Base-by-base conservation (phyloP, 2,797 vertebrate genomes). In the Pseudomugil tenellus region DNA sequence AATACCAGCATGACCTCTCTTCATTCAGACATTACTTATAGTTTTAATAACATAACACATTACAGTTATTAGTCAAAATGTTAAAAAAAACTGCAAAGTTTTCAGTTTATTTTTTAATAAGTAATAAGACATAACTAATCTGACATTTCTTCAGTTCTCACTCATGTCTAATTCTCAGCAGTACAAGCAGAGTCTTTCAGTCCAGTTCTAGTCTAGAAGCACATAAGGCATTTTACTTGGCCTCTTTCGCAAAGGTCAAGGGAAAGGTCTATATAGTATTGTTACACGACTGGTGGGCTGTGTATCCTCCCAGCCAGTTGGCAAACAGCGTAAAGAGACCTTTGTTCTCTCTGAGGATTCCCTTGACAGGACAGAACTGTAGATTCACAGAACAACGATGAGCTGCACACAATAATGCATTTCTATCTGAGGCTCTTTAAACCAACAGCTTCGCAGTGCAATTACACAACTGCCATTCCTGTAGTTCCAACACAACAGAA, bases 221-320 rank as follows among this genome's bases (percentile, higher is more conserved):
- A 53, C 67, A 59, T 61, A 1, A 55, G 39, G 55, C 57, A 63
- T 72, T 80, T 77, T 49, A 32, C 59, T 78, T 72, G 54, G 73
- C 67, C 52, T 79, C 34, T 84, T 65, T 69, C 74, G 37, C 56
- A 5, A 57, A 85, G 87, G 89, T 91, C 87, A 72, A 92, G 89
- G 80, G 89, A 91, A 91, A 90, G 87, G 90, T 81, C 87, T 41
- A 29, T 66, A 79, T 74, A 77, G 80, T 90, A 74, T 85, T 88
- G 83, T 88, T 90, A 81, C 86, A 70, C 67, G 7, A 58, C 77
- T 72, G 77, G 88, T 83, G 83, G 84, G 76, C 85, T 64, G 70
- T 19, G 14, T 51, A 58, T 70, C 69, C 80, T 83, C 82, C 63
- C 48, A 41, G 72, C 73, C 70, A 76, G 61, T 82, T 90, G 87